Conservation (phyloP, 2,797 vertebrate genomes). For the Rallus crepitans region DNA sequence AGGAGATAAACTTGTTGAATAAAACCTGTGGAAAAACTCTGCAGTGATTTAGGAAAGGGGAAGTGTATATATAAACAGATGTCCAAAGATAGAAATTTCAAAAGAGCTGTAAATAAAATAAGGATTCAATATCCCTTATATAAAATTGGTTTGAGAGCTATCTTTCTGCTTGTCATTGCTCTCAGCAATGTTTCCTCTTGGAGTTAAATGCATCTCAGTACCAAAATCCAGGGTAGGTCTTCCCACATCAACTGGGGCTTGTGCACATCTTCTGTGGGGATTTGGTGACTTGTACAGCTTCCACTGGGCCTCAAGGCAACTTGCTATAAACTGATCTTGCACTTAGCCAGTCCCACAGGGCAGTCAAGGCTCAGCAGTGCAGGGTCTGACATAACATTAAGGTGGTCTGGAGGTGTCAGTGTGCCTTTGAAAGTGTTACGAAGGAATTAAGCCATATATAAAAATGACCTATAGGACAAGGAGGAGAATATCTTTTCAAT, state of each 20-base stretch:
- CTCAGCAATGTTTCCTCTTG: neutral
- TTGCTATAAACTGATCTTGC: neutral
- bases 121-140: neutral
- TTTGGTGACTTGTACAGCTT: neutral
- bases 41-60: neutral
- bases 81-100: neutral
- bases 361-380: neutral
- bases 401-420: neutral
- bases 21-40: neutral
- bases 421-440: neutral
- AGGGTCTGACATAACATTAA: neutral
- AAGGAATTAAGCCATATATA: neutral
- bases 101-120: neutral
- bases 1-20: neutral
- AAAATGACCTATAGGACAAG: neutral
- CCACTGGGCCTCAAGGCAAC: neutral
- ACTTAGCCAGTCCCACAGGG: accelerated
- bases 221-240: neutral
- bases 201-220: neutral
- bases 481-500: neutral
- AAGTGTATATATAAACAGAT: neutral
- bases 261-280: neutral
- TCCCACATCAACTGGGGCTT: neutral
- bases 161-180: neutral
- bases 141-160: neutral